These are phyloP conservation scores for Drosophila paulistorum DNA, from an alignment of 1,140 invertebrate species.

Conservation along the genomic window DNA sequence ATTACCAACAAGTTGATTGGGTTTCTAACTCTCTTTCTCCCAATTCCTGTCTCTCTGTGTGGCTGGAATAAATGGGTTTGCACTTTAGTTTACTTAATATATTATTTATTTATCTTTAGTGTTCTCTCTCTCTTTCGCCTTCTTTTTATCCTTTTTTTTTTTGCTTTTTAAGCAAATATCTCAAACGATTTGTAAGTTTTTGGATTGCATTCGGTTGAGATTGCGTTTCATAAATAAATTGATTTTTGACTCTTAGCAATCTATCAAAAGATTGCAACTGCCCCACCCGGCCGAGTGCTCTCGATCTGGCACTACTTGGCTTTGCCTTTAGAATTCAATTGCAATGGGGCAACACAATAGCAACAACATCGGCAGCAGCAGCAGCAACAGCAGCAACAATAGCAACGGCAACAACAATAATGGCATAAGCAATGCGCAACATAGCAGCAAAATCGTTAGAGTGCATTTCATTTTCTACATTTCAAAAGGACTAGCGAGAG, in stretches of 20 bases:
- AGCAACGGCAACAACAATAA: slow-evolving; percentile 23
- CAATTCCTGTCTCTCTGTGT: slow-evolving; percentile 2
- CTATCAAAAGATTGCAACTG: slow-evolving; percentile 31
- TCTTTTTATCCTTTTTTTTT: not conserved
- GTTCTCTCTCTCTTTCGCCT: slow-evolving; percentile 28
- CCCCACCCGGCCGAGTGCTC: slow-evolving; percentile 22
- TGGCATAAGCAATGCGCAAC: not conserved
- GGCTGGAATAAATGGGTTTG: slow-evolving; percentile 64
- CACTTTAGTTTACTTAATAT: slow-evolving; percentile 24
- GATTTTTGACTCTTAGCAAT: slow-evolving; percentile 30
- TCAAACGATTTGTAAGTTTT: not conserved
- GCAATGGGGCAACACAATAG: slow-evolving; percentile 30
- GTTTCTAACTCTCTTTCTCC: not conserved
- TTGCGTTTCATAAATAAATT: slow-evolving; percentile 48
- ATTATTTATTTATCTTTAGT: slow-evolving; percentile 53
- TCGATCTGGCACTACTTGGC: not conserved
- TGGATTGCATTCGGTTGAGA: slow-evolving; percentile 2
- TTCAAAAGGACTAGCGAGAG: slow-evolving; percentile 43
- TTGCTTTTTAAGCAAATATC: not conserved
- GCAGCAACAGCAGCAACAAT: slow-evolving; percentile 30
- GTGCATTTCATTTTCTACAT: slow-evolving; percentile 52
- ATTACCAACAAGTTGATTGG: slow-evolving; percentile 46
- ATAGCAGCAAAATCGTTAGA: slow-evolving; percentile 4
- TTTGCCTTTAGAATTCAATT: slow-evolving; percentile 50
- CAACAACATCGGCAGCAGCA: slow-evolving; percentile 25